Percentiles rank a stretch among this genome's conserved stretches.
These are phyloP conservation scores for Nematopogon swammerdamellus DNA, from an alignment of 2,888 invertebrate genomes.

Conservation along the genomic window DNA sequence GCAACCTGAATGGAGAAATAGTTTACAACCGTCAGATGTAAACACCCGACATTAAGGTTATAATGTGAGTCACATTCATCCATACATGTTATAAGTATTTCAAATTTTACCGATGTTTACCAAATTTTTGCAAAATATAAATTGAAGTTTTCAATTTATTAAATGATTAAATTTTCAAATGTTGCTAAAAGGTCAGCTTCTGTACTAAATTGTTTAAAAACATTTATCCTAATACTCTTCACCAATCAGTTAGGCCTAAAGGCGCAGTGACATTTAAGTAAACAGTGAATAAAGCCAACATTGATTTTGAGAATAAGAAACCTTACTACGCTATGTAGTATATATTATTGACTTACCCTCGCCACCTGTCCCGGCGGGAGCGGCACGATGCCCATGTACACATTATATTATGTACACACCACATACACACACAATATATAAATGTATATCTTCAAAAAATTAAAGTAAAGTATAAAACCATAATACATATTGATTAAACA, in stretches of 20 bases:
- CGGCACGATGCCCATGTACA: slow-evolving; percentile 22
- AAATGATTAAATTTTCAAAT: slow-evolving; percentile 8
- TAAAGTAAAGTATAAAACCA: slow-evolving; percentile 11
- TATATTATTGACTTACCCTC: not conserved
- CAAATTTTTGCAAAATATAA: slow-evolving; percentile 8
- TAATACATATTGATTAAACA: slow-evolving; percentile 46
- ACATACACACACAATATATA: slow-evolving; percentile 18
- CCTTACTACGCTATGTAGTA: not conserved
- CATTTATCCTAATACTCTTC: slow-evolving; percentile 14
- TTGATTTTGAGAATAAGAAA: not conserved
- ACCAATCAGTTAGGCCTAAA: slow-evolving; percentile 21
- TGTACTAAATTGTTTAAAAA: slow-evolving; percentile 2
- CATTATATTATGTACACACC: slow-evolving; percentile 40
- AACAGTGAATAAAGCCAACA: slow-evolving; percentile 6
- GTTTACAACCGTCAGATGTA: not conserved
- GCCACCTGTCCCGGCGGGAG: not conserved
- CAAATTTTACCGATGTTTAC: slow-evolving; percentile 12
- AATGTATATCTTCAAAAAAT: slow-evolving; percentile 21
- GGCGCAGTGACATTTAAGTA: slow-evolving; percentile 8
- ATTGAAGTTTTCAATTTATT: slow-evolving; percentile 4
- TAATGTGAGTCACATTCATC: slow-evolving; percentile 18
- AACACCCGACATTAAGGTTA: slow-evolving; percentile 14
- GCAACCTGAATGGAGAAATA: not conserved
- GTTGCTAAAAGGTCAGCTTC: slow-evolving; percentile 5
- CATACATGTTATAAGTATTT: slow-evolving; percentile 10